Base-by-base conservation (phyloP, 2,113 vertebrate species). In the Corvus moneduloides region DNA sequence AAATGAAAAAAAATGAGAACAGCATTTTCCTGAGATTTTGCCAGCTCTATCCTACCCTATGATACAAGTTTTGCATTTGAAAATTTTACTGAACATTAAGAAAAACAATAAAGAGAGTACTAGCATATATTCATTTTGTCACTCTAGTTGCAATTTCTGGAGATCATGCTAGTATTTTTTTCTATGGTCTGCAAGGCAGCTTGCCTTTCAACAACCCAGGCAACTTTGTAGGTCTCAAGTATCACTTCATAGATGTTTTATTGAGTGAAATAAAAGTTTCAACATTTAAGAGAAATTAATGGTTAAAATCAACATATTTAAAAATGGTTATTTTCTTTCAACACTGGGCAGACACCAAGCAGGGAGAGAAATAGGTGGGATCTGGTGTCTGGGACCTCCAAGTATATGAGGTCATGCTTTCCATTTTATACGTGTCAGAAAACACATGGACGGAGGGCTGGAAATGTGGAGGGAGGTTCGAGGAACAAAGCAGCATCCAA, bases 391-490 rank as follows among this genome's bases (percentile, higher is more conserved):
- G 41, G 17, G 26, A 76, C 18, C 7, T 58, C 61, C 24, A 56
- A 55, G 7, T 43, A 21, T 6, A 19, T 41, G 27, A 90, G 37
- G 22, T 55, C 24, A 55, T 33, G 18, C 23, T 84, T 90, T 83
- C 18, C 7, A 54, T 51, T 64, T 61, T 6, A 49, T 33, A 27
- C 0, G 0, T 1, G 7, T 52, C 17, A 74, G 58, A 71, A 80
- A 86, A 77, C 13, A 71, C 7, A 7, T 11, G 37, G 35, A 59
- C 0, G 1, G 13, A 76, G 35, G 14, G 46, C 23, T 46, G 35
- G 30, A 56, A 94, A 63, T 1, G 4, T 12, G 49, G 28, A 58
- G 33, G 21, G 11, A 18, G 1, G 3, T 43, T 84, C 32, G 64
- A 72, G n/a, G 44, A 84, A 78, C 8, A 64, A 67, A 84, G 11